phyloP scores from a whole-genome alignment of 2,888 invertebrate species.

The Cosmorhoe ocellata region DNA sequence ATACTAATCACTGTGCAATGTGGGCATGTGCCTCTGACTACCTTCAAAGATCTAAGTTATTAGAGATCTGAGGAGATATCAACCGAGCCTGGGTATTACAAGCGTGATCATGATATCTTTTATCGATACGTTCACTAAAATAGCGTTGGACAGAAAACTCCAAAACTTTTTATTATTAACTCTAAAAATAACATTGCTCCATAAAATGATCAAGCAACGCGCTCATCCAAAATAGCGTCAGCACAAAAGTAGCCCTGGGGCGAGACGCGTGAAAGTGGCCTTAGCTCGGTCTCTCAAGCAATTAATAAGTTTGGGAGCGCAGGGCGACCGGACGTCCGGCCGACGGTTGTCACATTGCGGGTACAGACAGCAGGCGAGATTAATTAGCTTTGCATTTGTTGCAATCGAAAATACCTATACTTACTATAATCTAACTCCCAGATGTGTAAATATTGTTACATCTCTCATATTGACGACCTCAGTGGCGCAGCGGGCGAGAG shows the following conservation, averaged over 20 bases:
- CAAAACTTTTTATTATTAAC: background rate
- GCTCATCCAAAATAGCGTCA: slow-evolving; percentile 24
- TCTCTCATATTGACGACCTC: too few relatives aligned
- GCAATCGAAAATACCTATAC: slow-evolving; percentile 6
- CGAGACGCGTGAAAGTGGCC: slow-evolving; percentile 48
- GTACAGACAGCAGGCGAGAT: slow-evolving; percentile 42
- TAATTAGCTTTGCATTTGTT: slow-evolving; percentile 24
- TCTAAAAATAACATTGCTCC: background rate
- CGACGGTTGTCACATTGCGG: slow-evolving; percentile 51
- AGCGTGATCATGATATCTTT: too few relatives aligned
- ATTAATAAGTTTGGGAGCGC: slow-evolving; percentile 71
- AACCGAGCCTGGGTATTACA: too few relatives aligned
- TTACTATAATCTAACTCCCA: too few relatives aligned
- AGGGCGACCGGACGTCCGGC: slow-evolving; percentile 63
- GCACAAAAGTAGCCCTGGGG: slow-evolving; percentile 35
- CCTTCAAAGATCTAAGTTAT: too few relatives aligned
- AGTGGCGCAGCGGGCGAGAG: too few relatives aligned
- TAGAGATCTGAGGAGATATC: too few relatives aligned
- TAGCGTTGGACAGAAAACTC: background rate
- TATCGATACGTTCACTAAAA: background rate
- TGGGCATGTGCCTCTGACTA: too few relatives aligned
- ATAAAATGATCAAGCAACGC: background rate
- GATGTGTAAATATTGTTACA: too few relatives aligned
- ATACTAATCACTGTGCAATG: too few relatives aligned
- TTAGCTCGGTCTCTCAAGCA: slow-evolving; percentile 56